phyloP scores from a whole-genome alignment of 2,113 vertebrate genomes.

The Willisornis vidua region DNA sequence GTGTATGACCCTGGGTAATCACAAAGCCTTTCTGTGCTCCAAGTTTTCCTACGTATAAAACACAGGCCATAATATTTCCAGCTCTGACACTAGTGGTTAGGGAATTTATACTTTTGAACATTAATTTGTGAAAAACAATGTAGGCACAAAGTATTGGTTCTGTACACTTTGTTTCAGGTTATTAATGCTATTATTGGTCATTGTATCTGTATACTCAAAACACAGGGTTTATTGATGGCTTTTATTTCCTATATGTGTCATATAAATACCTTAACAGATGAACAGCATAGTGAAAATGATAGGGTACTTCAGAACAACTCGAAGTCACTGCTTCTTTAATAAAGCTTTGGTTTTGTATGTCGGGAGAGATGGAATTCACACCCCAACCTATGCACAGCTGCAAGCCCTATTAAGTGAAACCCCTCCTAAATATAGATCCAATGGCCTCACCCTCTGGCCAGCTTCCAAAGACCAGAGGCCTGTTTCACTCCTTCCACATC shows the following conservation, averaged over 20 bases:
- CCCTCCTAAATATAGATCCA: conserved; percentile 65
- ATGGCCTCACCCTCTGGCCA: conserved; percentile 60
- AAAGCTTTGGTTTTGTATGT: conserved; percentile 53
- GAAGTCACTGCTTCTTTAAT: conserved; percentile 57
- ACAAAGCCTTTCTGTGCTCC: not conserved
- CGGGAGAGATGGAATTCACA: conserved; percentile 59
- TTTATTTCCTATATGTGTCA: conserved; percentile 76
- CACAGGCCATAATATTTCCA: not conserved
- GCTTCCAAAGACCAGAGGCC: conserved; percentile 40
- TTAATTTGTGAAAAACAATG: conserved; percentile 7
- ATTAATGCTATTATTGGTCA: conserved; percentile 56
- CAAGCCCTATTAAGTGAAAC: conserved; percentile 64
- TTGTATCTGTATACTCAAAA: conserved; percentile 61
- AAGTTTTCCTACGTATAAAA: not conserved
- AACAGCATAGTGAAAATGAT: conserved; percentile 62
- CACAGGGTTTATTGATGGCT: conserved; percentile 55
- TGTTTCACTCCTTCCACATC: conserved; percentile 38
- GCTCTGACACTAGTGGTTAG: not conserved
- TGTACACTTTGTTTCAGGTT: conserved; percentile 57
- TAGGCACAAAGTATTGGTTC: conserved; percentile 43
- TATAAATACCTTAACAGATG: conserved; percentile 78
- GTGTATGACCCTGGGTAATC: not conserved
- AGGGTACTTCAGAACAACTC: conserved; percentile 40
- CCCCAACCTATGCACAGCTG: conserved; percentile 67
- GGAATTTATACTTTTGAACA: not conserved